Evolutionary conservation across 2,888 invertebrate genomes (phyloP).

Genomic region (Anticlea derivata): DNA sequence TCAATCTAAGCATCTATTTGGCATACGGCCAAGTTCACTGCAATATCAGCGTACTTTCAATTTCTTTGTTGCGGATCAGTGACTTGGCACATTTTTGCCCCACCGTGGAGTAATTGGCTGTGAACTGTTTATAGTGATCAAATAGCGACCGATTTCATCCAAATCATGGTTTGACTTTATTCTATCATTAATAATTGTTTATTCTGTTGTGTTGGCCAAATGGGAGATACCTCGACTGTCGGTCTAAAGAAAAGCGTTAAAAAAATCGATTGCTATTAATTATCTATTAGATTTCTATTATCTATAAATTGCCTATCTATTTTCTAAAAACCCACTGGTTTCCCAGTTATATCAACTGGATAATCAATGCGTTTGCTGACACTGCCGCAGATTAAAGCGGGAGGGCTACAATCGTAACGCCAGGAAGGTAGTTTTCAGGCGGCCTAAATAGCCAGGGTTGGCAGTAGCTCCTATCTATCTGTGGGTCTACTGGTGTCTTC

Average conservation of each 20-base stretch:
- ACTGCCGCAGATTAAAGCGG: neutral
- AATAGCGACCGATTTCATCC: slow-evolving; percentile 24
- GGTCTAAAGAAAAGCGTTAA: no score
- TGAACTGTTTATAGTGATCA: slow-evolving; percentile 21
- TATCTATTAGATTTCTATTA: no score
- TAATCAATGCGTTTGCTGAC: neutral
- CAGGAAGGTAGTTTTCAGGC: no score
- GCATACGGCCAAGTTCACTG: slow-evolving; percentile 32
- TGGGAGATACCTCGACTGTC: no score
- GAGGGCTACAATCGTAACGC: no score
- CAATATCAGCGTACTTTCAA: slow-evolving; percentile 35
- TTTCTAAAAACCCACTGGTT: no score
- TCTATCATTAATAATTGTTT: neutral
- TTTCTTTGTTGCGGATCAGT: slow-evolving; percentile 39
- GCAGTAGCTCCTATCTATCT: neutral
- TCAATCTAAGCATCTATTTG: slow-evolving; percentile 32
- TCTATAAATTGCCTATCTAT: no score
- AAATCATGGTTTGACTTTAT: neutral
- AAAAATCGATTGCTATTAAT: no score
- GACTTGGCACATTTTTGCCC: slow-evolving; percentile 31
- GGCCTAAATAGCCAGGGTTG: no score
- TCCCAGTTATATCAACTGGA: neutral
- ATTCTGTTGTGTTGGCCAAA: slow-evolving; percentile 8
- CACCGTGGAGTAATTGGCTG: slow-evolving; percentile 13
- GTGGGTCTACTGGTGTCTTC: no score